phyloP scores from a whole-genome alignment of 2,797 vertebrate species.

The Scolopax bukidnonensis region DNA sequence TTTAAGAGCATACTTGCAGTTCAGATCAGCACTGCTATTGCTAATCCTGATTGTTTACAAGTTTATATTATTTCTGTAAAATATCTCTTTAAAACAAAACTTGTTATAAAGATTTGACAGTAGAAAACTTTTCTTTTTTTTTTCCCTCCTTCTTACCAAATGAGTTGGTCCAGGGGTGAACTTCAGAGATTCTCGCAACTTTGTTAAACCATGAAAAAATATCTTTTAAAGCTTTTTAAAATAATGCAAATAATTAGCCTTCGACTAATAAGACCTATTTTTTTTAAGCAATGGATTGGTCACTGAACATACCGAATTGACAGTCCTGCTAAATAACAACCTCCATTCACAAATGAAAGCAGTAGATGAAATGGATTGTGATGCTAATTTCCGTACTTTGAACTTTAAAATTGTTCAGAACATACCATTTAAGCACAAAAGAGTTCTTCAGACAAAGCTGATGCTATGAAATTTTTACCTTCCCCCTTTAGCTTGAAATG shows the following conservation, averaged over 20 bases:
- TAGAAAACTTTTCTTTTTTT: background rate
- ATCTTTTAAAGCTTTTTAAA: background rate
- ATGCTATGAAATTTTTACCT: slow-evolving; percentile 21
- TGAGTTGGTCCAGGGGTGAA: background rate
- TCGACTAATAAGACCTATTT: background rate
- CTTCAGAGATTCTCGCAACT: background rate
- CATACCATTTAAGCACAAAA: slow-evolving; percentile 25
- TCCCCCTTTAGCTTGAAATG: background rate
- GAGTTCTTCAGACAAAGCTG: background rate
- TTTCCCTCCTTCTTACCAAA: background rate
- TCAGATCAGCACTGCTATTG: background rate
- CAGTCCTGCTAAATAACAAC: background rate
- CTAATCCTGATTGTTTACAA: background rate
- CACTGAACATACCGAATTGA: background rate
- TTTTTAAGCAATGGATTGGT: background rate
- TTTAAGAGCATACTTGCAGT: background rate
- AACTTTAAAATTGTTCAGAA: slow-evolving; percentile 4
- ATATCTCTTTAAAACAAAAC: background rate
- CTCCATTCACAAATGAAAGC: background rate
- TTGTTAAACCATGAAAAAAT: background rate
- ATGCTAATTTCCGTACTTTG: slow-evolving; percentile 6
- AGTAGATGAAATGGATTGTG: background rate
- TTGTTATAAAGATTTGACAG: background rate
- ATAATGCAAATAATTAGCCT: background rate
- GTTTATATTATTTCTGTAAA: background rate